Evolutionary conservation across 1,140 invertebrate genomes (phyloP).

Genomic region (Drosophila triauraria): DNA sequence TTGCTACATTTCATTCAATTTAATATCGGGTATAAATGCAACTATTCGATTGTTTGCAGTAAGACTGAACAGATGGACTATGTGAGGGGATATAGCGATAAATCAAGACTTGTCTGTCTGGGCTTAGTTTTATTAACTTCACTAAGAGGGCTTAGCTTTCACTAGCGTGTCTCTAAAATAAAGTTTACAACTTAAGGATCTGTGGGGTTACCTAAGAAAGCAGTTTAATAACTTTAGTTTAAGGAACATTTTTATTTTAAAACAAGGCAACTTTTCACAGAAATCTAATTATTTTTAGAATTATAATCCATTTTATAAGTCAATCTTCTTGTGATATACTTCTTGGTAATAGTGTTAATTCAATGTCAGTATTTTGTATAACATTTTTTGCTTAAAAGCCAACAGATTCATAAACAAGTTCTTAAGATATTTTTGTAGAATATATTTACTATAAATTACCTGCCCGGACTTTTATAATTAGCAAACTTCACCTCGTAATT

Average conservation of each 20-base stretch:
- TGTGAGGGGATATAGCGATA: not conserved
- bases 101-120: not conserved
- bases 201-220: not conserved
- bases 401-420: not conserved
- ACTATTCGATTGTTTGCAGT: slow-evolving; percentile 28
- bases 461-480: slow-evolving; percentile 15
- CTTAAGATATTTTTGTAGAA: no score
- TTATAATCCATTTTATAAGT: no score
- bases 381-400: not conserved
- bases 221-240: not conserved
- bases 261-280: not conserved
- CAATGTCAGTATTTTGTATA: no score
- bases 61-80: not conserved
- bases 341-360: not conserved
- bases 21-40: slow-evolving; percentile 62
- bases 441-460: slow-evolving; percentile 6
- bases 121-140: not conserved
- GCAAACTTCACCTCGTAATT: slow-evolving; percentile 10
- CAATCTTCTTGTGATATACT: not conserved
- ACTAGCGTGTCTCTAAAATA: not conserved
- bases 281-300: no score
- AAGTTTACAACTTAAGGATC: not conserved
- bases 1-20: slow-evolving; percentile 75
- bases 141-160: not conserved
- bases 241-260: not conserved